Conservation (phyloP, 1,140 invertebrate species). For the Pteromalus puparum region DNA sequence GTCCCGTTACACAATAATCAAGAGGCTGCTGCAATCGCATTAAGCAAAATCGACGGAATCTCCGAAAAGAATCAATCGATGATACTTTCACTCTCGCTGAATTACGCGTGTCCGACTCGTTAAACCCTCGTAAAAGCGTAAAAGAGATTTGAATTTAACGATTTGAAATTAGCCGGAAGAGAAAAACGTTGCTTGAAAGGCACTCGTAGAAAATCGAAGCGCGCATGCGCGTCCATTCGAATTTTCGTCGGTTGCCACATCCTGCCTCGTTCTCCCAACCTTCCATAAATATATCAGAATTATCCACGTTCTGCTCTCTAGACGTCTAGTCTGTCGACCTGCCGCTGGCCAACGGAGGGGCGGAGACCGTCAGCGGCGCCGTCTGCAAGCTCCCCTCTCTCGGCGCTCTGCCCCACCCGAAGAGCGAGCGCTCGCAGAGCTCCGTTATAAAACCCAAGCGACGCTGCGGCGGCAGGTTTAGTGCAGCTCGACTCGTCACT, state of each 20-base stretch:
- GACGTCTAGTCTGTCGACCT: not conserved
- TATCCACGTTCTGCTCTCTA: not conserved
- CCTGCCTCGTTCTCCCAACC: no score
- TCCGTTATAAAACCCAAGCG: constrained; percentile 54
- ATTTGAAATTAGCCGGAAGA: not conserved
- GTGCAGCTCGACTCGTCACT: constrained; percentile 23
- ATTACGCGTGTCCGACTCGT: not conserved
- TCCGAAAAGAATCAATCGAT: no score
- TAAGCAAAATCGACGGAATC: no score
- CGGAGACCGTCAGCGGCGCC: not conserved
- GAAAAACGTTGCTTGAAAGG: not conserved
- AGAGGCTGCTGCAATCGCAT: no score
- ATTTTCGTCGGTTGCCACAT: not conserved
- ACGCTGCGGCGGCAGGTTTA: constrained; percentile 43
- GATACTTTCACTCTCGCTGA: not conserved
- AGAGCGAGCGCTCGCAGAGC: not conserved
- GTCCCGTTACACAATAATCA: no score
- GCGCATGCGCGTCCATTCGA: not conserved
- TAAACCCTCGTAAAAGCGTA: not conserved
- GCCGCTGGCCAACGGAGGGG: not conserved
- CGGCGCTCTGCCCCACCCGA: constrained; percentile 19
- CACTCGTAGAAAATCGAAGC: not conserved
- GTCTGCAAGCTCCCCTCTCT: not conserved
- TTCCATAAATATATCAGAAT: no score
- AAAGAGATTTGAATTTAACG: no score